Conservation (phyloP, 2,113 vertebrate species). For the Mesocricetus auratus region DNA sequence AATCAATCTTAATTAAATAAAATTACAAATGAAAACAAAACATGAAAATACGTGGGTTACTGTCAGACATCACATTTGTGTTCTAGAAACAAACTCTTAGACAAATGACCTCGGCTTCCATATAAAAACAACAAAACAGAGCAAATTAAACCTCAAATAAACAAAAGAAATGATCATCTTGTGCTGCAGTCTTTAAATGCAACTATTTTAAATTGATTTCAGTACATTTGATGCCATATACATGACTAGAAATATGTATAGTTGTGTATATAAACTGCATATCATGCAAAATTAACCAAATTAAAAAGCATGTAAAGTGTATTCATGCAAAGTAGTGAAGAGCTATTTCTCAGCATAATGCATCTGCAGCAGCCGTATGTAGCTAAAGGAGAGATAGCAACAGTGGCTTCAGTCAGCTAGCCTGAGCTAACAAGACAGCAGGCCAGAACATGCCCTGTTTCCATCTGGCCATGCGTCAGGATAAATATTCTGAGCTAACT, state of each 20-base stretch:
- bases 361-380: neutral
- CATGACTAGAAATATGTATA: neutral
- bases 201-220: neutral
- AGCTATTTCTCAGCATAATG: neutral
- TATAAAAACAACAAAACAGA: neutral
- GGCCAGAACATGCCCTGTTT: neutral
- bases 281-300: neutral
- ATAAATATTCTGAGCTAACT: neutral
- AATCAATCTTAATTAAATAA: neutral
- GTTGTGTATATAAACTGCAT: neutral
- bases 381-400: neutral
- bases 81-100: neutral
- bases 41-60: neutral
- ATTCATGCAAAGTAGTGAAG: neutral
- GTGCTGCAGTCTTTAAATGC: neutral
- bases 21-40: neutral
- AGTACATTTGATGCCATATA: neutral
- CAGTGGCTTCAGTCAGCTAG: neutral
- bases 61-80: neutral
- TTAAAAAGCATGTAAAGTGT: neutral
- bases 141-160: neutral
- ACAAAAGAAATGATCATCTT: neutral
- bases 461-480: neutral
- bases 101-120: neutral
- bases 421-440: neutral